phyloP scores from a whole-genome alignment of 1,140 invertebrate species.

The Anastrepha ludens region DNA sequence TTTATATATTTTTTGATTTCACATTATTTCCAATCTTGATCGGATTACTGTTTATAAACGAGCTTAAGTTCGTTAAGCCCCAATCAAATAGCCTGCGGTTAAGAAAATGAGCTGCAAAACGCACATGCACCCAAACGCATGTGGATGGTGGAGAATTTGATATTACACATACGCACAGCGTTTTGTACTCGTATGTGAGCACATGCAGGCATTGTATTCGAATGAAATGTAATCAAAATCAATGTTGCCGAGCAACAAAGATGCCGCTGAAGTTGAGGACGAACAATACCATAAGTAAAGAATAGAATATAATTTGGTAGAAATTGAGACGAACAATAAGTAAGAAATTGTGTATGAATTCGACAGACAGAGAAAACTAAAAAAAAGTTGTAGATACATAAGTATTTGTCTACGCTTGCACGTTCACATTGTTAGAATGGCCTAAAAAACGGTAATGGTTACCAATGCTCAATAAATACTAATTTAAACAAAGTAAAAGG shows the following conservation, averaged over 20 bases:
- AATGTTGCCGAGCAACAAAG: not conserved
- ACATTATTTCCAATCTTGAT: too few relatives aligned
- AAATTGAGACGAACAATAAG: not conserved
- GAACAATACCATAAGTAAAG: not conserved
- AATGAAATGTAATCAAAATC: not conserved
- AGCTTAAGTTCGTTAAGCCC: not conserved
- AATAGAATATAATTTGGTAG: too few relatives aligned
- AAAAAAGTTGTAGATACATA: too few relatives aligned
- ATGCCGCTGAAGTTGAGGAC: not conserved
- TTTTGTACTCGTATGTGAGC: not conserved
- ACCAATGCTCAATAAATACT: too few relatives aligned
- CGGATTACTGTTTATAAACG: not conserved
- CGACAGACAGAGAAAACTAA: too few relatives aligned
- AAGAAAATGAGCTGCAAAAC: not conserved
- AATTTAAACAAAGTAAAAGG: too few relatives aligned
- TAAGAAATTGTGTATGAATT: not conserved
- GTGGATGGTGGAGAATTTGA: not conserved
- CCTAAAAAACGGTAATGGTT: too few relatives aligned
- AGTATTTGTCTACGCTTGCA: too few relatives aligned
- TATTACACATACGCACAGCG: not conserved
- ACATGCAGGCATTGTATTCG: not conserved
- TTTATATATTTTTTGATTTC: too few relatives aligned
- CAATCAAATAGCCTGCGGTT: constrained; percentile 6
- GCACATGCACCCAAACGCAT: not conserved
- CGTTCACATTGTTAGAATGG: too few relatives aligned